Evolutionary conservation across 2,113 vertebrate species (phyloP), one percentile per base, ranked within the genome.

Genomic region (Merops nubicus): DNA sequence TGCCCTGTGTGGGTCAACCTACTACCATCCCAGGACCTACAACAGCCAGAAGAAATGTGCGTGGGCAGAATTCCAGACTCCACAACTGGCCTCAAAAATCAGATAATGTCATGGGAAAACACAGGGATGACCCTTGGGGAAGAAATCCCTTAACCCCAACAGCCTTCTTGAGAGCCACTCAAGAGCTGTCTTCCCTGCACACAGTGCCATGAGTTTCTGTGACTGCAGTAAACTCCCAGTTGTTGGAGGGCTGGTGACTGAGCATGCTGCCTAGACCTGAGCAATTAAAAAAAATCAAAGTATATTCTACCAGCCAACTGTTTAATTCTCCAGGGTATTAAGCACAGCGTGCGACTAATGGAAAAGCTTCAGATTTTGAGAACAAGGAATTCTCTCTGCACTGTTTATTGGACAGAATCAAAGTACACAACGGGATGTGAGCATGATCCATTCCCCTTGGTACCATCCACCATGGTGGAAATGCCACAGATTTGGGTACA

Each of bases 21-120:
- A 21, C 93, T 48, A 78, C 81, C 82, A 70, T 81, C 88, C 50
- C 62, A 63, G 85, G 60, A 87, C 60, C 76, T 85, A 60, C 93
- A 96, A 60, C 53, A 92, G 76, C 68, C 81, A 64, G 20, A 59
- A 96, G 91, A 93, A 95, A 92, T 95, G 88, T 57, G 92, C 2
- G 57, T 86, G 77, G 96, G 95, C 91, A 93, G 96, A 94, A 89
- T 92, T 87, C 84, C 83, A 14, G 69, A 77, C 12, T 56, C 85
- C 85, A 68, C 73, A 92, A 63, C 90, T 26, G 54, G 80, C 92
- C 80, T 95, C 88, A 76, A 72, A 75, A 93, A 84, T 68, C 92
- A 92, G 93, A 96, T 93, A 94, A 91, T 57, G 50, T 15, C 93
- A 81, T 96, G 95, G 95, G 95, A 97, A 97, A 96, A 89, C 59